Base-by-base conservation (phyloP, 2,113 vertebrate genomes). In the Microcebus lehilahytsara region DNA sequence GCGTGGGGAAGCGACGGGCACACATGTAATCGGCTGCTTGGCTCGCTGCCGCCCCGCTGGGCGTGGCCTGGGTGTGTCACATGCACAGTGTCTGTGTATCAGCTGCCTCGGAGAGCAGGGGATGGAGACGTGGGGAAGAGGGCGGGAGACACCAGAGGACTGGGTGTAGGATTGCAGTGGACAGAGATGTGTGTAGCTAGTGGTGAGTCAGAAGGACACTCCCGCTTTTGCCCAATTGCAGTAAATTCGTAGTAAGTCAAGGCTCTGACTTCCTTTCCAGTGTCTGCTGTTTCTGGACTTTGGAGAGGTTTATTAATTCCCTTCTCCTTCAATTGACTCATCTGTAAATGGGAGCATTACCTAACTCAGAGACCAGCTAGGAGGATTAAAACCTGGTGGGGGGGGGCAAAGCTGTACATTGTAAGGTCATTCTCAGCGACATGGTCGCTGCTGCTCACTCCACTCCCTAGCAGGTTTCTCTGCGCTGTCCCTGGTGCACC, bases 1-100 rank as follows among this genome's bases (percentile, higher is more conserved):
- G 64, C 2, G 27, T 51, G 49, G 56, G 86, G 60, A 53, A 75
- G 66, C 14, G 75, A 40, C 27, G 20, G 42, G 60, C n/a, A 37
- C 34, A 30, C 1, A 4, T 0, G 0, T 1, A 12, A 4, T 22
- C 0, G 1, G 32, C 19, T n/a, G 19, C 51, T 56, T 49, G 46
- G 66, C 69, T 34, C 56, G 23, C 75, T 60, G 10, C 27, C 32
- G 4, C 30, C 71, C 64, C 0, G 1, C 0, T 40, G 90, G 69
- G 60, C 58, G 27, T 8, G 5, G 14, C 53, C 23, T 93, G 53
- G 37, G 69, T 75, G 2, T 0, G 3, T 71, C 6, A 53, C 9
- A 19, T 1, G 17, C 0, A 2, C 19, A 1, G 13, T 3, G 8
- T 30, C 64, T 69, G 8, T 32, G 0, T 16, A 3, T 51, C 16